Evolutionary conservation across 2,113 vertebrate species (phyloP), one percentile per base, ranked within the genome.

Genomic region (Calonectris borealis): DNA sequence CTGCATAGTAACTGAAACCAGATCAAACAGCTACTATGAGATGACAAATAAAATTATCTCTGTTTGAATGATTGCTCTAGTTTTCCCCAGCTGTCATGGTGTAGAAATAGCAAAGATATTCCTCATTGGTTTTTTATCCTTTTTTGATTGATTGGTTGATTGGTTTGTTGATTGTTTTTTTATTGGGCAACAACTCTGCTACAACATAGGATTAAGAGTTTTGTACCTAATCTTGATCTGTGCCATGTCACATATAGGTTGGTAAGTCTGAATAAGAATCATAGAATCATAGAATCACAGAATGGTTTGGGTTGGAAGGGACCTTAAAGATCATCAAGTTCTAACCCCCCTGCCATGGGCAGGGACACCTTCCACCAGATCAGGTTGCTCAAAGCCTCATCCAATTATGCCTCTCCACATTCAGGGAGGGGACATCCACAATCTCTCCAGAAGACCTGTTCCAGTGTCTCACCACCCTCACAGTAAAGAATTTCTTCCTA

Each of bases 391-490:
- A 60, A 69, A 94, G 15, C 4, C n/a, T 3, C 10, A 29, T 49
- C 8, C 11, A 82, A 1, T 1, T 11, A 34, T 2, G 2, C 15
- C 25, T 58, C 60, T 44, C 46, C 11, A 20, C 4, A 27, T 42
- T 4, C 38, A 40, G 5, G 13, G 3, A 40, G 1, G 8, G 7
- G 6, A 1, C 3, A 29, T 20, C 13, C 32, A 36, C 11, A 44
- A 0, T 12, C 5, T 54, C 38, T 31, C 20, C 9, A 19, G 14
- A 29, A 6, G 88, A 38, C 9, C 3, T 31, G 34, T 36, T n/a
- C 38, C 25, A 26, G 8, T 18, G 14, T 32, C 21, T 86, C 20
- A 32, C 17, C 55, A 34, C 20, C 34, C 32, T n/a, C 34, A 58
- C 34, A 58, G 57, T 22, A n/a, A n/a, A 57, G 31, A 69, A 27